Conservation (phyloP, 53 echinoderm and acorn worm genomes). For the Antedon mediterranea region DNA sequence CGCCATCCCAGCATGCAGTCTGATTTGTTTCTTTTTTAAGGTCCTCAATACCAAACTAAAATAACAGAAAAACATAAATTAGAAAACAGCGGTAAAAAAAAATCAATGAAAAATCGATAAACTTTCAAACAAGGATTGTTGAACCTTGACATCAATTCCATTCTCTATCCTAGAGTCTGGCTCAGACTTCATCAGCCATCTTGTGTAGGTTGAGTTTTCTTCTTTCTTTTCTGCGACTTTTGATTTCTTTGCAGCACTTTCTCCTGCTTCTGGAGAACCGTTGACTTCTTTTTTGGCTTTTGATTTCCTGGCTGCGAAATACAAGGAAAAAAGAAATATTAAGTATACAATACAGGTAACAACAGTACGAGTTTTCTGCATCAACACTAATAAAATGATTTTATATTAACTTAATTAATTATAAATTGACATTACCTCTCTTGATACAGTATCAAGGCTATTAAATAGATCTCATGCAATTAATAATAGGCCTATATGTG, state of each 20-base stretch:
- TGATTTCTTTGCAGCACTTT: background rate
- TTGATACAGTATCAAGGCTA: too few relatives aligned
- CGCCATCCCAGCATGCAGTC: constrained; percentile 50
- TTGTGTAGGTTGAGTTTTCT: constrained; percentile 9
- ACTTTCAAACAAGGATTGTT: too few relatives aligned
- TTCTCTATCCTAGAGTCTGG: constrained; percentile 33
- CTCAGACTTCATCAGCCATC: constrained; percentile 51
- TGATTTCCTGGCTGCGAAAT: background rate
- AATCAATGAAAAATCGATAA: too few relatives aligned
- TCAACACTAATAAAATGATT: too few relatives aligned
- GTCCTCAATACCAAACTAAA: constrained; percentile 38
- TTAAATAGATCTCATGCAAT: too few relatives aligned
- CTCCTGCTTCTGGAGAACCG: background rate
- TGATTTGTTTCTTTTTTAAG: constrained; percentile 32
- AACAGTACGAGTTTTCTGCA: too few relatives aligned
- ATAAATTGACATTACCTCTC: too few relatives aligned
- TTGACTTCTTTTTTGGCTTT: background rate
- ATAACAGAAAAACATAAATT: background rate
- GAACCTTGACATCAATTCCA: constrained; percentile 39
- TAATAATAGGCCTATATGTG: too few relatives aligned
- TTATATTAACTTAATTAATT: too few relatives aligned
- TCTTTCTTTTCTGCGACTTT: background rate
- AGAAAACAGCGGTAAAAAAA: too few relatives aligned
- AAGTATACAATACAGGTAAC: too few relatives aligned
- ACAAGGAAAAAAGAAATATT: too few relatives aligned